phyloP scores from a whole-genome alignment of 1,140 invertebrate species.

The Ceratina japonica region DNA sequence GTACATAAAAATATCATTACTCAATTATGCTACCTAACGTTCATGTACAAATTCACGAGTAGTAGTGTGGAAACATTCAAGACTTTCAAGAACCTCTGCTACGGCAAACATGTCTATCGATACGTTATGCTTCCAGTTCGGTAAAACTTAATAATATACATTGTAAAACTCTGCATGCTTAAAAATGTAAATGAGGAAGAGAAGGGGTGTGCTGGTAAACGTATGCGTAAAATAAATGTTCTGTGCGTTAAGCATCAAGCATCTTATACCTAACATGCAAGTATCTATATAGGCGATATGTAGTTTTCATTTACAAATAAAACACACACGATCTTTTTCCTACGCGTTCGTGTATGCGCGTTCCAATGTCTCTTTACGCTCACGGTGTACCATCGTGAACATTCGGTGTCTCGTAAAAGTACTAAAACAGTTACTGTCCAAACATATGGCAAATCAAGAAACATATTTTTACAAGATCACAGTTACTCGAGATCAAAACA shows the following conservation, averaged over 20 bases:
- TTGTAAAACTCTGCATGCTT: conserved; percentile 54
- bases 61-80: conserved; percentile 26
- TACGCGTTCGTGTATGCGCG: conserved; percentile 12
- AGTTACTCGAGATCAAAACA: not conserved
- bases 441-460: not conserved
- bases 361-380: not conserved
- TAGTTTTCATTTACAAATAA: conserved; percentile 28
- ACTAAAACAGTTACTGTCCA: not conserved
- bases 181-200: conserved; percentile 36
- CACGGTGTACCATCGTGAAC: not conserved
- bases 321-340: conserved; percentile 2
- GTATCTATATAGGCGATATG: conserved; percentile 43
- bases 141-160: conserved; percentile 37
- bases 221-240: conserved; percentile 45
- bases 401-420: conserved; percentile 7
- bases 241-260: conserved; percentile 64
- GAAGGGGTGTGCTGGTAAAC: conserved; percentile 48
- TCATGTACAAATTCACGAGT: conserved; percentile 43
- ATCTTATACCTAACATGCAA: conserved; percentile 55
- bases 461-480: conserved; percentile 6
- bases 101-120: not conserved
- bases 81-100: conserved; percentile 2
- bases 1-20: conserved; percentile 65
- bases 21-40: conserved; percentile 35
- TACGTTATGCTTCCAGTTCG: conserved; percentile 3